A percentile compares a stretch with the other conserved stretches of the same genome.
phyloP scores from a whole-genome alignment of 2,113 vertebrate species.

The Theropithecus gelada region DNA sequence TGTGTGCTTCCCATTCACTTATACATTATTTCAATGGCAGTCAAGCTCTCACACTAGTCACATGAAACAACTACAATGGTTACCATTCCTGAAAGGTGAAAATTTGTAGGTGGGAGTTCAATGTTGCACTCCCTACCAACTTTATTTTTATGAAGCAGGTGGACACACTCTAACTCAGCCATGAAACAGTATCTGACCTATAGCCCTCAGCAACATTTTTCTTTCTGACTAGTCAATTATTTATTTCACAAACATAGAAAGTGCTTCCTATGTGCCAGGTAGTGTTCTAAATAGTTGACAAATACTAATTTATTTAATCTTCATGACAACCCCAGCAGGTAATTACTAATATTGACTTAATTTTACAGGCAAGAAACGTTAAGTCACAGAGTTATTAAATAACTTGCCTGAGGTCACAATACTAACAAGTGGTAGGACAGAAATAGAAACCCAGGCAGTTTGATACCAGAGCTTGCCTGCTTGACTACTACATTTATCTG shows the following conservation, averaged over 20 bases:
- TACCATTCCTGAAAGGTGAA: background rate
- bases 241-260: background rate
- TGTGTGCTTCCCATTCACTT: background rate
- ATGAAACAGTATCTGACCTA: background rate
- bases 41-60: background rate
- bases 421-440: background rate
- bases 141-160: slow-evolving; percentile 25
- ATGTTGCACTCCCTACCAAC: background rate
- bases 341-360: slow-evolving; percentile 1
- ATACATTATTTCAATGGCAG: background rate
- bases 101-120: background rate
- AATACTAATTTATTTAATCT: slow-evolving; percentile 40
- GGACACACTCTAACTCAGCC: background rate
- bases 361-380: slow-evolving; percentile 23
- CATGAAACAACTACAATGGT: background rate
- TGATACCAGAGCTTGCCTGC: background rate
- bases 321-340: background rate
- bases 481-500: background rate
- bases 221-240: slow-evolving; percentile 1
- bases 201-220: background rate
- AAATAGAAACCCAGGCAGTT: background rate
- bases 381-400: slow-evolving; percentile 9
- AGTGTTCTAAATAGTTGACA: slow-evolving; percentile 30
- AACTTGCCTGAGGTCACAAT: background rate
- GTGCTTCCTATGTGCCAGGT: background rate